Conservation (phyloP, 2,888 invertebrate species). For the Papilio elwesi region DNA sequence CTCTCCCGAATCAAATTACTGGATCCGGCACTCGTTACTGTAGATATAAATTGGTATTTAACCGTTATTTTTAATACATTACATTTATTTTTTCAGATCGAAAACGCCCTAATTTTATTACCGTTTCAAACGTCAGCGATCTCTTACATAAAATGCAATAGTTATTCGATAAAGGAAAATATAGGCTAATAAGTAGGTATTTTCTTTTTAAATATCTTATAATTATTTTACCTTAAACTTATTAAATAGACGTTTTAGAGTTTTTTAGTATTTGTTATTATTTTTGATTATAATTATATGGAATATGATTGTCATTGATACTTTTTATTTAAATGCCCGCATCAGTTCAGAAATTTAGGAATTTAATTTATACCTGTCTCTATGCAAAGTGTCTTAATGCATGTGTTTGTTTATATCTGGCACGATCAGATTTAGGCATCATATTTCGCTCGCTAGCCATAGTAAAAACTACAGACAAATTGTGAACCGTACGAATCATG, state of each 20-base stretch:
- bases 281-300: background rate
- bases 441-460: too few species aligned
- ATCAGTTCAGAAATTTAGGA: background rate
- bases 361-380: background rate
- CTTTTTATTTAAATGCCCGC: background rate
- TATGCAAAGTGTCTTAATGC: too few species aligned
- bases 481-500: too few species aligned
- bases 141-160: background rate
- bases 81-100: background rate
- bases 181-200: background rate
- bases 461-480: too few species aligned
- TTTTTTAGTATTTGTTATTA: constrained; percentile 2
- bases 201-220: background rate
- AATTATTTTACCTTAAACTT: constrained; percentile 2
- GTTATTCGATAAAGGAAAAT: background rate
- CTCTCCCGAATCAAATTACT: too few species aligned
- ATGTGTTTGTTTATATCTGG: too few species aligned
- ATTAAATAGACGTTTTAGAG: background rate
- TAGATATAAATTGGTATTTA: too few species aligned
- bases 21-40: too few species aligned
- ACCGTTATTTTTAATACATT: too few species aligned
- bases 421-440: too few species aligned
- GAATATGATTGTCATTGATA: background rate
- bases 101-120: background rate
- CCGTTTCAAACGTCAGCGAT: background rate